These are phyloP conservation scores for Dasyornis broadbenti DNA, from an alignment of 2,113 vertebrate species.

Conservation along the genomic window DNA sequence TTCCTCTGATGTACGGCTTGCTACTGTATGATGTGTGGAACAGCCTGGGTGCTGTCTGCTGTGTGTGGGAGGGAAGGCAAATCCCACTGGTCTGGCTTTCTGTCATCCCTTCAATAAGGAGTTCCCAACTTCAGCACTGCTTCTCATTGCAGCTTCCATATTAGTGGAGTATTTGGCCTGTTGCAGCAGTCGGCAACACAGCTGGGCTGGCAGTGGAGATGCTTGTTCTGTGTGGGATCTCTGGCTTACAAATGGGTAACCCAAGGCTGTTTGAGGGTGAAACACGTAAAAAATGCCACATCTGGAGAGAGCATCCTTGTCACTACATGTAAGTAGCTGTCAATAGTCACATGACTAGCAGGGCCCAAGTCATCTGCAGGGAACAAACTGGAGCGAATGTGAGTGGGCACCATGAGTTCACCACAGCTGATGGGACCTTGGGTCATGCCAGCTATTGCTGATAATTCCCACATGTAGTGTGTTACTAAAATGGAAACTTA, in stretches of 20 bases:
- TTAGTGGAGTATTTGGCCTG: not conserved
- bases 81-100: not conserved
- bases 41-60: not conserved
- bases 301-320: not conserved
- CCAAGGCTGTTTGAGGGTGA: not conserved
- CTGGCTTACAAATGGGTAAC: not conserved
- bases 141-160: not conserved
- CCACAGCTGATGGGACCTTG: not conserved
- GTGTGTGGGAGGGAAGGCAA: not conserved
- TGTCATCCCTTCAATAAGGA: not conserved
- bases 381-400: not conserved
- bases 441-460: not conserved
- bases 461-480: not conserved
- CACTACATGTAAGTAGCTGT: not conserved
- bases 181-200: not conserved
- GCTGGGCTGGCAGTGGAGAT: not conserved
- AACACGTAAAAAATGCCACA: not conserved
- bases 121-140: not conserved
- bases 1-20: not conserved
- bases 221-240: rapidly evolving
- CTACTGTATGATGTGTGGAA: not conserved
- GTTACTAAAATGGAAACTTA: not conserved
- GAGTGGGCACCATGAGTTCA: not conserved
- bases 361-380: not conserved
- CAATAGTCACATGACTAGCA: not conserved